These are phyloP conservation scores for Camelus dromedarius DNA, from an alignment of 2,113 vertebrate species.

Conservation along the genomic window DNA sequence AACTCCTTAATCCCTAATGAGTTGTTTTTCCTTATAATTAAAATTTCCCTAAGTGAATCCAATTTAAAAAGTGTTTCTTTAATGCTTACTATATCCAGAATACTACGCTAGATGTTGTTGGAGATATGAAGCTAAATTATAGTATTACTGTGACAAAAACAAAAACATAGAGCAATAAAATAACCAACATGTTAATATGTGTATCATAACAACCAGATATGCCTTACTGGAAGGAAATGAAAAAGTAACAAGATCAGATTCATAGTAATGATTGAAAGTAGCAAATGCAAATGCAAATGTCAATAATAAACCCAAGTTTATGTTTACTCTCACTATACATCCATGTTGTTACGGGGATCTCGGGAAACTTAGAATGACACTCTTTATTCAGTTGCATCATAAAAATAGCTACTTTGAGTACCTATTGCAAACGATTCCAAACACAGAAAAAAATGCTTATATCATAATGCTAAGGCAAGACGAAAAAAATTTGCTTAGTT, in stretches of 20 bases:
- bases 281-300: not conserved
- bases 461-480: not conserved
- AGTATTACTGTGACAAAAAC: not conserved
- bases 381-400: not conserved
- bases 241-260: not conserved
- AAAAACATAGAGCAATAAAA: not conserved
- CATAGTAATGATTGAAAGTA: not conserved
- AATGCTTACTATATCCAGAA: not conserved
- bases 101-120: not conserved
- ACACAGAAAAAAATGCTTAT: not conserved
- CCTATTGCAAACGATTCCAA: not conserved
- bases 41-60: not conserved
- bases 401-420: not conserved
- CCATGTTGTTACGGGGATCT: not conserved
- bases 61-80: conserved; percentile 15
- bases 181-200: not conserved
- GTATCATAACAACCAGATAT: not conserved
- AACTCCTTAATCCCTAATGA: not conserved
- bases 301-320: not conserved
- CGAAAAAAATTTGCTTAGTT: not conserved
- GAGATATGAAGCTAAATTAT: not conserved
- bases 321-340: not conserved
- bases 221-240: not conserved
- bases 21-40: not conserved
- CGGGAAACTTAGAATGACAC: not conserved